These are phyloP conservation scores for Drosophila bunnanda DNA, from an alignment of 2,888 invertebrate genomes.

Conservation along the genomic window DNA sequence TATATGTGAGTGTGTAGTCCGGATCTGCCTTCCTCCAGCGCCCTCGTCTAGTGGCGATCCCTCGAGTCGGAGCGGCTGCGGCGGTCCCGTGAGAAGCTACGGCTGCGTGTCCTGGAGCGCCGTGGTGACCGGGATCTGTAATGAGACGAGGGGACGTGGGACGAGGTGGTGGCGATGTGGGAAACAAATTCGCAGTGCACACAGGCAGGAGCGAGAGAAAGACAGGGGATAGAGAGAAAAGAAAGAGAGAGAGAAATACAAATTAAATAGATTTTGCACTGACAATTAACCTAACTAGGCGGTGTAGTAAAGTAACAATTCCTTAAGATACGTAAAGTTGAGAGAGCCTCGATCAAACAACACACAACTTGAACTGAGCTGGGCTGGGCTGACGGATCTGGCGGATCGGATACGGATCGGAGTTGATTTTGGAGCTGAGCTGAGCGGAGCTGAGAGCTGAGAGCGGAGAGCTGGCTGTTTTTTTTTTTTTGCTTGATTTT, in stretches of 20 bases:
- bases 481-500: not conserved
- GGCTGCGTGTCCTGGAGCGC: constrained; percentile 85
- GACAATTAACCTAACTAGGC: constrained; percentile 18
- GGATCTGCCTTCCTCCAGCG: not conserved
- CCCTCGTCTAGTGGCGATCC: constrained; percentile 85
- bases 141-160: constrained; percentile 54
- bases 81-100: constrained; percentile 86
- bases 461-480: constrained; percentile 34
- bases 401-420: constrained; percentile 43
- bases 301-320: constrained; percentile 34
- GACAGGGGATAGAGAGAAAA: constrained; percentile 10
- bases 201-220: constrained; percentile 48
- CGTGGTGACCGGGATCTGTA: constrained; percentile 84
- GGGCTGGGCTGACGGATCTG: constrained; percentile 38
- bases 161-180: not conserved
- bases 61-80: constrained; percentile 87
- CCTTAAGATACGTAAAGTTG: constrained; percentile 47
- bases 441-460: constrained; percentile 36
- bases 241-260: constrained; percentile 48
- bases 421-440: constrained; percentile 31
- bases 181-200: constrained; percentile 32
- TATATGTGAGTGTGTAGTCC: constrained; percentile 27
- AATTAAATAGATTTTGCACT: constrained; percentile 65
- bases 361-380: constrained; percentile 44
- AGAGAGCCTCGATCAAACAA: constrained; percentile 44